Evolutionary conservation across 2,113 vertebrate species (phyloP), one percentile per base, ranked within the genome.

Genomic region (Egretta garzetta): DNA sequence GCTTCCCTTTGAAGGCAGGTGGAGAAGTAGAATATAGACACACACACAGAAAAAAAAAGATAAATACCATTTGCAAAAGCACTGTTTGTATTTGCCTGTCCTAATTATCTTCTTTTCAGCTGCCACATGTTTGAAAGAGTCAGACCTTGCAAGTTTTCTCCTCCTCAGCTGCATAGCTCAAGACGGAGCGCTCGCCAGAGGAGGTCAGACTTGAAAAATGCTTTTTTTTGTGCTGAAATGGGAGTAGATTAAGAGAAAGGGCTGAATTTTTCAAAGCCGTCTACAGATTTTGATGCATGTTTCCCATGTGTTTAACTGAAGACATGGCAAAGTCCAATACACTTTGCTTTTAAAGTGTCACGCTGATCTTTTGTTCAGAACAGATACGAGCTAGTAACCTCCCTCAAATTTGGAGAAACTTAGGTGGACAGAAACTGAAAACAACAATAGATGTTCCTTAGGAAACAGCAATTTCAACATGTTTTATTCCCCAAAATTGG

Each of bases 1-100:
- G 67, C 59, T 85, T 85, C 41, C 15, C 70, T 96, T 95, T 88
- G 67, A 95, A 88, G 85, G 88, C 91, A 96, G 96, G 91, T 97
- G 89, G 82, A 82, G 79, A 80, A 93, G 50, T 47, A 92, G 28
- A 93, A 94, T 80, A 72, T 43, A 77, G 70, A 93, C 32, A 67
- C 43, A 23, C 16, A 27, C 14, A 23, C 58, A 60, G 8, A 14
- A 52, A 14, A 33, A 49, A 79, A 81, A 67, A 27, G 77, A 90
- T 64, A 94, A 76, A 89, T 80, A 91, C 19, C 35, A 87, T 91
- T 94, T 96, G 41, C 33, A 93, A 86, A 93, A 94, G 63, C 80
- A 80, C 27, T 93, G 32, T 89, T 95, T 80, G 41, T 68, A 89
- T 90, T 80, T 93, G 49, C 35, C 28, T 55, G 27, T 63, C 66